These are phyloP conservation scores for Ennomos fuscantarius DNA, from an alignment of 2,888 invertebrate species.

Conservation along the genomic window DNA sequence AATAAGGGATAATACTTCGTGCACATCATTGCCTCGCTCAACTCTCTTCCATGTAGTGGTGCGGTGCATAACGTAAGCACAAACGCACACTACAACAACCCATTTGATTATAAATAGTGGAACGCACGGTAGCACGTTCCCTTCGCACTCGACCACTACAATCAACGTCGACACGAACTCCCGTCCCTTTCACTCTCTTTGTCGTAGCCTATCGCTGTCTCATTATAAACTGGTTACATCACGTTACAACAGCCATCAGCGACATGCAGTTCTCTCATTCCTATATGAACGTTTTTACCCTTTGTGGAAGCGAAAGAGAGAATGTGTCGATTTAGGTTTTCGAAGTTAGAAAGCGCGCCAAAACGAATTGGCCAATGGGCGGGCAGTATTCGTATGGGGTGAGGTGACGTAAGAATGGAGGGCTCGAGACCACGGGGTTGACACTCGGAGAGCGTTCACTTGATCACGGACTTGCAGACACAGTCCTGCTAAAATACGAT, in stretches of 20 bases:
- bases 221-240: constrained; percentile 76
- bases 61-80: constrained; percentile 79
- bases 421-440: constrained; percentile 75
- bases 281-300: constrained; percentile 44
- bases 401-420: constrained; percentile 80
- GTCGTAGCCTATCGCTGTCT: constrained; percentile 51
- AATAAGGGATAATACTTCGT: constrained; percentile 83
- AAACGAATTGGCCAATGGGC: constrained; percentile 71
- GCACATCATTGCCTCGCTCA: constrained; percentile 82
- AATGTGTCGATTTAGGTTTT: constrained; percentile 56
- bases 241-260: constrained; percentile 62
- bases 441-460: constrained; percentile 79
- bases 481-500: constrained; percentile 66
- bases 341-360: constrained; percentile 78
- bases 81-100: constrained; percentile 69
- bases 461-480: constrained; percentile 70
- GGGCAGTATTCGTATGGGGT: constrained; percentile 70
- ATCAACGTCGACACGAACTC: constrained; percentile 69
- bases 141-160: constrained; percentile 80
- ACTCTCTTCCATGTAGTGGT: constrained; percentile 62
- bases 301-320: constrained; percentile 59
- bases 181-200: constrained; percentile 58
- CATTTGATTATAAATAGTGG: constrained; percentile 84
- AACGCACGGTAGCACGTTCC: constrained; percentile 85
- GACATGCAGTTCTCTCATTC: constrained; percentile 64